Percentiles rank a stretch among this genome's conserved stretches.
phyloP scores from a whole-genome alignment of 2,797 vertebrate genomes.

The Agapornis canus region DNA sequence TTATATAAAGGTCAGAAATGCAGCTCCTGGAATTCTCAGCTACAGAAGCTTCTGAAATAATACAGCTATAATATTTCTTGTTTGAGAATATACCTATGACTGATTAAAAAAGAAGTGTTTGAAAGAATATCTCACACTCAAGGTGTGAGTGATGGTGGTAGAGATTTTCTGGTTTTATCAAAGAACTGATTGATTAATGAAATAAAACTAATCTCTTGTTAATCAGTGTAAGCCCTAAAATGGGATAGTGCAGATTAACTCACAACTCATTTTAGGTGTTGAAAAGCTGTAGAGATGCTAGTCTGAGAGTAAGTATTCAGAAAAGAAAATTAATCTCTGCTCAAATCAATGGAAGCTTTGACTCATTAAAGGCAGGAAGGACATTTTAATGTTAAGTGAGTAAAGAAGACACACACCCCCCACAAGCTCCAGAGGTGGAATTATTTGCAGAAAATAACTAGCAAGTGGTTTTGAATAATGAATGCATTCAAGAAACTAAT shows the following conservation, averaged over 20 bases:
- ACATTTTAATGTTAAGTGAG: neutral
- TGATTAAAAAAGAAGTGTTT: neutral
- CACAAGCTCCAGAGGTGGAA: neutral
- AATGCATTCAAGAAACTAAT: constrained; percentile 1
- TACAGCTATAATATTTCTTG: neutral
- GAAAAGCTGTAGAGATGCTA: neutral
- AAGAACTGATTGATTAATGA: neutral
- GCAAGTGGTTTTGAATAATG: constrained; percentile 30
- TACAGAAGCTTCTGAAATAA: neutral
- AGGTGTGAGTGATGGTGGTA: neutral
- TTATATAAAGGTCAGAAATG: constrained; percentile 19
- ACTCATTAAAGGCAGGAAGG: neutral
- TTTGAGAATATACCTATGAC: neutral
- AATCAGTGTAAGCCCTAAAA: neutral
- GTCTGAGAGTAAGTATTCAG: neutral
- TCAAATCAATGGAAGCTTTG: neutral
- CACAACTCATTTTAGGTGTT: neutral
- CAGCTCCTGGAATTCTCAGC: neutral
- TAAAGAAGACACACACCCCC: neutral
- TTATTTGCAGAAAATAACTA: constrained; percentile 5
- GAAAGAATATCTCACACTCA: neutral
- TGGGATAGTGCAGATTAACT: neutral
- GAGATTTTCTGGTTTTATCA: neutral
- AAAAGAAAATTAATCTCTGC: constrained; percentile 12
- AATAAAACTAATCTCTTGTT: neutral